A percentile compares a stretch with the other conserved stretches of the same genome.
Conservation (phyloP, 2,797 vertebrate genomes). For the Macropodus opercularis region DNA sequence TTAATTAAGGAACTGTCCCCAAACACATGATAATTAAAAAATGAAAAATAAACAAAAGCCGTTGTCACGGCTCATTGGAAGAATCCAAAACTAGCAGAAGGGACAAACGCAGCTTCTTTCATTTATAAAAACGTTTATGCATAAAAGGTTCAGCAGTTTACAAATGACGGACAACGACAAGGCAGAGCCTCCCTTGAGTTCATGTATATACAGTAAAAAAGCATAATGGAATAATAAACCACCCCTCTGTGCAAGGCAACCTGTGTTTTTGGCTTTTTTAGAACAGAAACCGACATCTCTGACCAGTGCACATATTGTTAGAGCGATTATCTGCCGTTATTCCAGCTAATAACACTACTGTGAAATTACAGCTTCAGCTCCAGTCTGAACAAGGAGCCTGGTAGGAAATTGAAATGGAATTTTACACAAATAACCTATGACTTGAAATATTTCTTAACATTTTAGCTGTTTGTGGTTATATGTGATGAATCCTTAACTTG, state of each 20-base stretch:
- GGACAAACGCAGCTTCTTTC: background rate
- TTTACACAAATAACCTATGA: background rate
- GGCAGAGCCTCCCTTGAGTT: background rate
- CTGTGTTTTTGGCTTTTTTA: background rate
- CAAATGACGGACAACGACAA: background rate
- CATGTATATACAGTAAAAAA: background rate
- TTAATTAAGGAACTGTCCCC: no score
- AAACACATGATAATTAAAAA: no score
- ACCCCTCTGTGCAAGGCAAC: slow-evolving; percentile 15
- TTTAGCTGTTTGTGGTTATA: background rate
- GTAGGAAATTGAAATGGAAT: background rate
- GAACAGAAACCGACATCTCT: slow-evolving; percentile 2
- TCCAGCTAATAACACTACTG: no score
- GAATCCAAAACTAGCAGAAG: no score
- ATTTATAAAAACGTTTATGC: slow-evolving; percentile 30
- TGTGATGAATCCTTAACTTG: background rate
- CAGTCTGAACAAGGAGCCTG: background rate
- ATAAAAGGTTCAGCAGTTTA: slow-evolving; percentile 24
- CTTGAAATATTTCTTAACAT: background rate
- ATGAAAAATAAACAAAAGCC: no score
- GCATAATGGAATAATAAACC: slow-evolving; percentile 6
- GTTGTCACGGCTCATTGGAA: no score
- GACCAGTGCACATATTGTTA: background rate
- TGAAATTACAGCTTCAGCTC: background rate
- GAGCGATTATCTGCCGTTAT: no score